Conservation (phyloP, 2,113 vertebrate genomes). For the Herpetotheres cachinnans region DNA sequence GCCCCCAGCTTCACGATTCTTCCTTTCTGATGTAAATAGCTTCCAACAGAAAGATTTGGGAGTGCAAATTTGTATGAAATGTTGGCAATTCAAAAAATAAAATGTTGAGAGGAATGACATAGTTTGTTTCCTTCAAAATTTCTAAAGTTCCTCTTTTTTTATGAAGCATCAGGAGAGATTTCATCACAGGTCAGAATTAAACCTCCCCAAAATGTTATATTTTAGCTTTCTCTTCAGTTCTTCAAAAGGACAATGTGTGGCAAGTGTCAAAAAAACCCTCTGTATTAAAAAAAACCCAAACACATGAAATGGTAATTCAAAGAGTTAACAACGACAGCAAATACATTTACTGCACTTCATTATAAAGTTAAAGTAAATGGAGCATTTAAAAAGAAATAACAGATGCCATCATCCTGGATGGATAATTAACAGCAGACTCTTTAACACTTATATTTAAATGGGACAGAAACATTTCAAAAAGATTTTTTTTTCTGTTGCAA, state of each 20-base stretch:
- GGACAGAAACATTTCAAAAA: conserved; percentile 54
- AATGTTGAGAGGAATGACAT: conserved; percentile 5
- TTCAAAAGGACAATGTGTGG: neutral
- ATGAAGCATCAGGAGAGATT: neutral
- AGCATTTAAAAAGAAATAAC: conserved; percentile 61
- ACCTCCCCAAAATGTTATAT: neutral
- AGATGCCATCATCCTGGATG: conserved; percentile 56
- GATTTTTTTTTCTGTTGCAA: conserved; percentile 55
- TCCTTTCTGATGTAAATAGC: conserved; percentile 61
- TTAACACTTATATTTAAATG: conserved; percentile 47
- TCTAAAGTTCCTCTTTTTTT: neutral
- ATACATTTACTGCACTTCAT: conserved; percentile 23
- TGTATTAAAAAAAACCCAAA: neutral
- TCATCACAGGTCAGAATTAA: neutral
- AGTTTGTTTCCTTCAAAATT: conserved; percentile 20
- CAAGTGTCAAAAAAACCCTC: neutral
- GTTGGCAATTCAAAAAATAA: conserved; percentile 40
- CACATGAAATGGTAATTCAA: neutral
- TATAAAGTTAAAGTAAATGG: conserved; percentile 54
- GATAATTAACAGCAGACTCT: conserved; percentile 64
- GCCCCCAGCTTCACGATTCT: conserved; percentile 16
- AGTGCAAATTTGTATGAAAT: conserved; percentile 42
- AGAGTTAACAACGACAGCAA: conserved; percentile 50
- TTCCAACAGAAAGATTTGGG: conserved; percentile 46
- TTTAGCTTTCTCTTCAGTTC: neutral